Evolutionary conservation across 1,140 invertebrate genomes (phyloP), one percentile per base, ranked within the genome.

Genomic region (Sycophila sp.): DNA sequence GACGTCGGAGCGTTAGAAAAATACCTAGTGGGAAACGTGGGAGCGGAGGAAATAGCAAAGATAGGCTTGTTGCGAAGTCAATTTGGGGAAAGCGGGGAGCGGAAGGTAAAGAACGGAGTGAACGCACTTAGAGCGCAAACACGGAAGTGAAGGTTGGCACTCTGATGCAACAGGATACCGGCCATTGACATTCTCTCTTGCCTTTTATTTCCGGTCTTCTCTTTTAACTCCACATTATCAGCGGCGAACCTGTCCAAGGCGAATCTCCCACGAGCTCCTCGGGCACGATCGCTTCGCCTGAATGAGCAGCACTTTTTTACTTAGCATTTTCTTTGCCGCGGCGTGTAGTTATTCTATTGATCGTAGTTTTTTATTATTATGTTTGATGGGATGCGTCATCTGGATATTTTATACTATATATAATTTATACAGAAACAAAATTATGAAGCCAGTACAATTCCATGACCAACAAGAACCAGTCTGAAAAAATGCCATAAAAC

Each of bases 101-200:
- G 10, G 47, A 22, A 28, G 55, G 0, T 1, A 17, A 28, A 15
- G 64, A 17, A 11, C 69, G 42, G 71, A 73, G 77, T 81, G 78
- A 82, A 80, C 69, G 79, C 75, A 79, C 75, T 80, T 73, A 69
- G 74, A 73, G 77, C 79, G 75, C 76, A 79, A 81, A 81, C 72
- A 76, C 53, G 76, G 77, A 78, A 83, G 81, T 83, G 80, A 83
- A 83, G 81, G 81, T 77, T 83, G 71, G 69, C 76, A 45, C 7
- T 78, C 77, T 81, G 80, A 83, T 84, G 83, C 83, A 84, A 84
- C 82, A 84, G 82, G 81, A 84, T 79, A 75, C 75, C 78, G 81
- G 80, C 73, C 80, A 76, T 82, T 83, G 80, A 81, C 81, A 71
- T 75, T 49, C 69, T 70, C 69, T 58, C 38, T 62, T 40, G 26